These are phyloP conservation scores for Epistrophella euchroma DNA, from an alignment of 2,888 invertebrate species.

Conservation along the genomic window DNA sequence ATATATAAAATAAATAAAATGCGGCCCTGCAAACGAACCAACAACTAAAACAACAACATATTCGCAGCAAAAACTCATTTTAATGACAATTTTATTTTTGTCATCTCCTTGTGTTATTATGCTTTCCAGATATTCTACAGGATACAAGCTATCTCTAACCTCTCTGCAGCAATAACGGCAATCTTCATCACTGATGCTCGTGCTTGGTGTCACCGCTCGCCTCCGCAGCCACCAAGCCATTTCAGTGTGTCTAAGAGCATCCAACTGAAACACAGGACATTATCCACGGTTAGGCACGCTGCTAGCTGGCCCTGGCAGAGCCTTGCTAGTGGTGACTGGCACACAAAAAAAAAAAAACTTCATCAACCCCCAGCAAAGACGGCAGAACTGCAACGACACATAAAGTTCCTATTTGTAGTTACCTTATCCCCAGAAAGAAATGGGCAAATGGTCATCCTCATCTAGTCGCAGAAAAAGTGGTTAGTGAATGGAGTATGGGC, in stretches of 20 bases:
- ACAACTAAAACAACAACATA: slow-evolving; percentile 1
- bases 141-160: slow-evolving; percentile 39
- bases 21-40: not conserved
- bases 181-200: slow-evolving; percentile 35
- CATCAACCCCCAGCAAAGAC: not conserved
- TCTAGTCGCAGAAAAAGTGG: slow-evolving; percentile 12
- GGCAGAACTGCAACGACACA: slow-evolving; percentile 43
- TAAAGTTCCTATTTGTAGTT: slow-evolving; percentile 70
- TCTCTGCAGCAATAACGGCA: slow-evolving; percentile 58
- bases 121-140: slow-evolving; percentile 49
- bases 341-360: too few relatives aligned
- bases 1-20: too few relatives aligned
- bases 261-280: slow-evolving; percentile 75
- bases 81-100: slow-evolving; percentile 61
- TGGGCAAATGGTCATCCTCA: slow-evolving; percentile 62
- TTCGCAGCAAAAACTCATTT: slow-evolving; percentile 70
- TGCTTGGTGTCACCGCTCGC: slow-evolving; percentile 28
- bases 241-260: slow-evolving; percentile 74
- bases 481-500: not conserved
- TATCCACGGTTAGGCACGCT: slow-evolving; percentile 74
- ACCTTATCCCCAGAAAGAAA: slow-evolving; percentile 66
- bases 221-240: slow-evolving; percentile 5
- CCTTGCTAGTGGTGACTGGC: slow-evolving; percentile 7
- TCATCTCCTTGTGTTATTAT: slow-evolving; percentile 31
- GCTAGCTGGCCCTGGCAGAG: slow-evolving; percentile 31